Conservation (phyloP, 2,797 vertebrate genomes). For the Peromyscus eremicus region DNA sequence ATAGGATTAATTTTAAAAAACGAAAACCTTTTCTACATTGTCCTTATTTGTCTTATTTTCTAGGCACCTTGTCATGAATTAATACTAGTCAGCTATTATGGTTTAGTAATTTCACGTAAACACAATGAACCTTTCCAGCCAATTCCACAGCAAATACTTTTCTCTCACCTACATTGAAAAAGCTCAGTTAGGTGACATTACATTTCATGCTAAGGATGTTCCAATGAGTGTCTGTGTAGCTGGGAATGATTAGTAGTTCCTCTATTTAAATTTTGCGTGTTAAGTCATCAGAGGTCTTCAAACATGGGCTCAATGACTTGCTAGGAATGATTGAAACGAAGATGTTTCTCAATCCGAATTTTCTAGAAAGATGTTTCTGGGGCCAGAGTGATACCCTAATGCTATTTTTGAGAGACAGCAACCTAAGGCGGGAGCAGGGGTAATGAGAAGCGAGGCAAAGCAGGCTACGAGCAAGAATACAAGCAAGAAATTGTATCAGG, state of each 20-base stretch:
- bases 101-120: not conserved
- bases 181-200: not conserved
- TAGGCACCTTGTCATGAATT: not conserved
- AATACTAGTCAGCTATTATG: not conserved
- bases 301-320: not conserved
- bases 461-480: not conserved
- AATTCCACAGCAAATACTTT: not conserved
- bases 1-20: not conserved
- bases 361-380: not conserved
- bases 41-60: constrained; percentile 42
- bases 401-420: not conserved
- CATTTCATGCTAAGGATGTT: not conserved
- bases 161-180: not conserved
- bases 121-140: rapidly evolving
- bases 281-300: not conserved
- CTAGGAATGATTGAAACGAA: not conserved
- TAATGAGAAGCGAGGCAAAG: not conserved
- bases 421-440: not conserved
- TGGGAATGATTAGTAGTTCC: not conserved
- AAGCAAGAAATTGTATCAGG: not conserved
- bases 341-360: not conserved
- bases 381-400: not conserved
- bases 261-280: not conserved
- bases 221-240: not conserved
- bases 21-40: not conserved